Conservation (phyloP, 2,113 vertebrate genomes). For the Melozone crissalis region DNA sequence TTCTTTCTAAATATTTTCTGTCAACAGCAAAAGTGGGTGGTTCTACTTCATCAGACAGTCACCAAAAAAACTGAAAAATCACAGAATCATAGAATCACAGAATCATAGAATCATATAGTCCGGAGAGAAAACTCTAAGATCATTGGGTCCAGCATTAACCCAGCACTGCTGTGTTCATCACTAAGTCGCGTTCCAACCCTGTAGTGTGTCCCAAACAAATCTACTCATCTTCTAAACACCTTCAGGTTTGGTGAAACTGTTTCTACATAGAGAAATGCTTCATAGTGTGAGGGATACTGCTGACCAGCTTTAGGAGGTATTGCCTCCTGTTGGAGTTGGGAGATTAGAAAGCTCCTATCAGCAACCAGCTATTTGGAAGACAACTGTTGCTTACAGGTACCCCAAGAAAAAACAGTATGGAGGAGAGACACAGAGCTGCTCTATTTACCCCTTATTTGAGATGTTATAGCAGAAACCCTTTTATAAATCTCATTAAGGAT, state of each 20-base stretch:
- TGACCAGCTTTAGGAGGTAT: neutral
- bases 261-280: neutral
- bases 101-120: neutral
- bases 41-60: neutral
- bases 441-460: neutral
- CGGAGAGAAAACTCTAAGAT: neutral
- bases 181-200: accelerated
- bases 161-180: neutral
- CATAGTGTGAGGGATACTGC: neutral
- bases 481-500: neutral
- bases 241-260: neutral
- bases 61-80: neutral
- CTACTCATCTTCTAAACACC: neutral
- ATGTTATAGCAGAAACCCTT: neutral
- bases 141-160: neutral
- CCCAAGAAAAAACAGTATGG: neutral
- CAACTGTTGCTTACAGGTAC: neutral
- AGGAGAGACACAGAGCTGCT: neutral
- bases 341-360: neutral
- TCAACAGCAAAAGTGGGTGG: neutral
- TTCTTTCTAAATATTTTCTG: neutral
- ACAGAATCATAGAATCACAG: neutral
- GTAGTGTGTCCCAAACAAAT: neutral
- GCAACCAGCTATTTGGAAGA: neutral
- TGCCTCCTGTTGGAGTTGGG: neutral